Base-by-base conservation (phyloP, 2,888 invertebrate genomes). In the Dugesia japonica region DNA sequence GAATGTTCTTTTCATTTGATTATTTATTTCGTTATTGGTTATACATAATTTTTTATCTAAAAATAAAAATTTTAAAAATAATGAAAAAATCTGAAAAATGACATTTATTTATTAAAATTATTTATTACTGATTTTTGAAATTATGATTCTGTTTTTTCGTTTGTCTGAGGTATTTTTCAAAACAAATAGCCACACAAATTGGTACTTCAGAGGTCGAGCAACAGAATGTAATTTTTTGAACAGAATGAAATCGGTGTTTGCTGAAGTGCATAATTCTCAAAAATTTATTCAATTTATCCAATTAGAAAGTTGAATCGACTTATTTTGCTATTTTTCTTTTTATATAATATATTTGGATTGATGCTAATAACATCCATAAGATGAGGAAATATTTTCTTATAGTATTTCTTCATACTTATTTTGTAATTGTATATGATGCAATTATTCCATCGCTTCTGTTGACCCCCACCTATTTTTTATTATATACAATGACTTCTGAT, bases 401-500 rank as follows among this genome's bases (percentile, higher is more conserved):
- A 13, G 17, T 56, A 56, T 4, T 56, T 13, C 56, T 56, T 56
- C 23, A 56, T 56, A 4, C 4, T 56, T 56, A 9, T 56, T 13
- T 31, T 31, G 31, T 13, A 31, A 31, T 4, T 31, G 31, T 31
- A 31, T 31, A 31, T 4, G 31, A 31, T 31, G n/a, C 56, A 56
- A 56, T 56, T 56, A 56, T 56, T 23, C 56, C 56, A n/a, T 56
- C 56, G 56, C n/a, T 56, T 56, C 56, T 56, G 56, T 56, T n/a
- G 9, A 56, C 23, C 1, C 31, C 56, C 9, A 20, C 56, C 4
- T 23, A 4, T n/a, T 56, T 56, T 1, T n/a, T 4, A n/a, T 56
- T 9, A 56, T 56, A 4, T 4, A 23, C 4, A n/a, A 56, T n/a
- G 4, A 7, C 56, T 56, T 56, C 56, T n/a, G 56, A n/a, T 56